Percentiles rank a stretch among this genome's conserved stretches.
These are phyloP conservation scores for Calameuta filiformis DNA, from an alignment of 2,888 invertebrate species.

Conservation along the genomic window DNA sequence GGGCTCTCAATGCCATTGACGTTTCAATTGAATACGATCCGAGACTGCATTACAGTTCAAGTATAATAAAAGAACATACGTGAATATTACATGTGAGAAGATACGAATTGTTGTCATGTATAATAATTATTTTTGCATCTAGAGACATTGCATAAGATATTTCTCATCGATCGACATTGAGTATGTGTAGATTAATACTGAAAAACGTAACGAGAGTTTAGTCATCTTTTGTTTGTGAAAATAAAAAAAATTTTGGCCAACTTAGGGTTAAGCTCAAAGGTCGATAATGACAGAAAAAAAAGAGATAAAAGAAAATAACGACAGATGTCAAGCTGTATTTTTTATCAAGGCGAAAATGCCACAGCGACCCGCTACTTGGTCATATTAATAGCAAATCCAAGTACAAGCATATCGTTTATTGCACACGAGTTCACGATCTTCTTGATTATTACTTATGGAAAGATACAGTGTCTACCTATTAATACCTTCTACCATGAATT, in stretches of 20 bases:
- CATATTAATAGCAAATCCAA: background rate
- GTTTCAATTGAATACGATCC: background rate
- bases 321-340: constrained; percentile 10
- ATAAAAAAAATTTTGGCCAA: background rate
- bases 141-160: too few species aligned
- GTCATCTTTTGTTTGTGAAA: background rate
- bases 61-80: background rate
- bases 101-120: background rate
- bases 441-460: background rate
- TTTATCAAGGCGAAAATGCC: background rate
- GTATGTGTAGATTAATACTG: background rate
- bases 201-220: background rate
- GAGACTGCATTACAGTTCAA: background rate
- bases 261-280: background rate
- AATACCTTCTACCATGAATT: background rate
- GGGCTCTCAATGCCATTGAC: background rate
- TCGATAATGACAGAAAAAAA: constrained; percentile 3
- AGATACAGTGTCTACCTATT: background rate
- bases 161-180: too few species aligned
- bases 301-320: constrained; percentile 14
- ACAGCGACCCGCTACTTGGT: background rate
- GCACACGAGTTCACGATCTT: background rate
- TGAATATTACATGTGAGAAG: background rate
- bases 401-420: background rate
- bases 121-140: background rate